Evolutionary conservation across 2,888 invertebrate species (phyloP), one percentile per base, ranked within the genome.

Genomic region (Torymus tubicola): DNA sequence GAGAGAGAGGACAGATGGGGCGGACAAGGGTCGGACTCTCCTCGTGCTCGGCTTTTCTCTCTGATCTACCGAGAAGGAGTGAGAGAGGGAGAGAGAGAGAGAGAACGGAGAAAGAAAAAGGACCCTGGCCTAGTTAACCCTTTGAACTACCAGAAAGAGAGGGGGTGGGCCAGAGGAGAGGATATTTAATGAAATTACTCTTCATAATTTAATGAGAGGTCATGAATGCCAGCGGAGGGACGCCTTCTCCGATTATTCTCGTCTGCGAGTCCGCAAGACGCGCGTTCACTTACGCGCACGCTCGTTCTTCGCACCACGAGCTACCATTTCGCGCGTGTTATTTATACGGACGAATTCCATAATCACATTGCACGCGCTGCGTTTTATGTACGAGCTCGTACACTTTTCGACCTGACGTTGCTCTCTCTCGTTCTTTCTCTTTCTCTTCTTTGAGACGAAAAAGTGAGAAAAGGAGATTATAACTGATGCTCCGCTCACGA

Each of bases 1-100:
- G 3, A 31, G 31, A 31, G 31, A 31, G 63, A 80, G 70, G 75
- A 72, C 80, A 81, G 78, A 75, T 75, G 80, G 77, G 74, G 68
- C 72, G 76, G 68, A 83, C 77, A 81, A 81, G 81, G 79, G 81
- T 77, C 50, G 78, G 31, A 67, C n/a, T 53, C 53, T 64, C 52
- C 42, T 21, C 70, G n/a, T 42, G 13, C 24, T 42, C 16, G 18
- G 13, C 42, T 57, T 21, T n/a, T 70, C 42, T 42, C 31, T 58
- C 69, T 50, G 58, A 60, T 70, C 31, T 31, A 3, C n/a, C 63
- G 24, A 18, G 64, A 50, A 58, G 57, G 21, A 53, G 31, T 55
- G 61, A 79, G 53, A 64, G 16, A 2, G 50, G 13, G n/a, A 11
- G 3, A 42, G 42, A 63, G 76, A 57, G 65, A 53, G 61, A 64